Evolutionary conservation across 2,888 invertebrate genomes (phyloP).

Genomic region (Malthinus flaveolus): DNA sequence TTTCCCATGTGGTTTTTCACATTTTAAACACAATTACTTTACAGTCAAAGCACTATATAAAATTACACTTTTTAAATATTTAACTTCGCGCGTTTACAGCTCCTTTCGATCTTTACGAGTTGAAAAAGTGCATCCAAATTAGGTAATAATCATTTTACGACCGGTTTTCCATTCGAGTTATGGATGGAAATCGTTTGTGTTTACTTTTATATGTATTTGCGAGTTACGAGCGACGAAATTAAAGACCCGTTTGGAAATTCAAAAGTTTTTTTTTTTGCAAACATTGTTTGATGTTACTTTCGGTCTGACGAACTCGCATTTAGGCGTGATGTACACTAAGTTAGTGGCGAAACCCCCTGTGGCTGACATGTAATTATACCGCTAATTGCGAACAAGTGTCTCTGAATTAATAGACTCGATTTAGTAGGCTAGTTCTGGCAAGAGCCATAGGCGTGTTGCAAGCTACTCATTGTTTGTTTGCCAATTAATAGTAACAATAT

Average conservation of each 20-base stretch:
- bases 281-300: slow-evolving; percentile 12
- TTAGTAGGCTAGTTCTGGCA: slow-evolving; percentile 14
- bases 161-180: too few species aligned
- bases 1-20: neutral
- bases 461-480: too few species aligned
- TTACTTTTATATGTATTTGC: too few species aligned
- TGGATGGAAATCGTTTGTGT: too few species aligned
- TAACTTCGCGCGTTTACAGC: too few species aligned
- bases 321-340: slow-evolving; percentile 22
- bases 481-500: too few species aligned
- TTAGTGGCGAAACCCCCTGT: slow-evolving; percentile 34
- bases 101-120: too few species aligned
- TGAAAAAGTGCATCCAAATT: too few species aligned
- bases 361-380: slow-evolving; percentile 38
- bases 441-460: neutral
- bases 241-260: neutral
- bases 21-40: slow-evolving; percentile 6
- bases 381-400: slow-evolving; percentile 36
- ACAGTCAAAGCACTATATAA: neutral
- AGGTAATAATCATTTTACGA: too few species aligned
- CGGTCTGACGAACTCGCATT: slow-evolving; percentile 23
- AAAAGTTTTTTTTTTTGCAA: slow-evolving; percentile 4
- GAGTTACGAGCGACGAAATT: too few species aligned
- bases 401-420: slow-evolving; percentile 32
- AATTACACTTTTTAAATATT: too few species aligned